Percentiles rank a stretch among this genome's conserved stretches.
These are phyloP conservation scores for Asobara japonica DNA, from an alignment of 1,140 invertebrate genomes.

Conservation along the genomic window DNA sequence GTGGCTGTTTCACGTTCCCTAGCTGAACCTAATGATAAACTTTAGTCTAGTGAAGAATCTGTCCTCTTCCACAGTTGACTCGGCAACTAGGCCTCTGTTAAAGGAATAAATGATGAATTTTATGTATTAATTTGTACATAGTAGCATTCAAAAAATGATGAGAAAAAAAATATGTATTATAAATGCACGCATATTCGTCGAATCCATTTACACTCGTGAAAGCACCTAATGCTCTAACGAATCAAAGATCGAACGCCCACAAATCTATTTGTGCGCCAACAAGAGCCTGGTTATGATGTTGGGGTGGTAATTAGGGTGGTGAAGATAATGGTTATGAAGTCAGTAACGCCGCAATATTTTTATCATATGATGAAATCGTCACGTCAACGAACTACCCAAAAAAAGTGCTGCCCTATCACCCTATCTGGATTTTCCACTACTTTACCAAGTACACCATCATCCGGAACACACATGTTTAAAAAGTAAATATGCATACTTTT, in stretches of 20 bases:
- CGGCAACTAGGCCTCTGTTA: background rate
- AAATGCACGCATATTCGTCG: constrained; percentile 2
- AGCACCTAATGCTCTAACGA: constrained; percentile 50
- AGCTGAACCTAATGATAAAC: background rate
- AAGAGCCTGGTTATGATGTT: constrained; percentile 52
- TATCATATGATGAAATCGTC: too few relatives aligned
- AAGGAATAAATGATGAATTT: background rate
- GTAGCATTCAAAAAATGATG: background rate
- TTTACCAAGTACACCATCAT: too few relatives aligned
- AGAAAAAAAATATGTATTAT: constrained; percentile 21
- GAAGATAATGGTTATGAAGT: background rate
- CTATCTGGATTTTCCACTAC: too few relatives aligned
- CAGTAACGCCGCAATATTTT: too few relatives aligned
- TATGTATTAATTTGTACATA: constrained; percentile 7
- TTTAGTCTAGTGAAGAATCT: constrained; percentile 1
- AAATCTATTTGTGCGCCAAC: constrained; percentile 62
- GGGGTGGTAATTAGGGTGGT: too few relatives aligned
- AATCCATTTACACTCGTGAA: constrained; percentile 29
- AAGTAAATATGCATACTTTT: too few relatives aligned
- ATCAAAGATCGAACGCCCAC: constrained; percentile 61
- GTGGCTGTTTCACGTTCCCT: constrained; percentile 42
- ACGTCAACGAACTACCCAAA: too few relatives aligned
- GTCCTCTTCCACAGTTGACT: background rate
- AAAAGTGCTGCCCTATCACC: too few relatives aligned
- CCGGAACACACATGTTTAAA: too few relatives aligned